Evolutionary conservation across 2,888 invertebrate species (phyloP).

Genomic region (Acanthococcus lagerstroemiae): DNA sequence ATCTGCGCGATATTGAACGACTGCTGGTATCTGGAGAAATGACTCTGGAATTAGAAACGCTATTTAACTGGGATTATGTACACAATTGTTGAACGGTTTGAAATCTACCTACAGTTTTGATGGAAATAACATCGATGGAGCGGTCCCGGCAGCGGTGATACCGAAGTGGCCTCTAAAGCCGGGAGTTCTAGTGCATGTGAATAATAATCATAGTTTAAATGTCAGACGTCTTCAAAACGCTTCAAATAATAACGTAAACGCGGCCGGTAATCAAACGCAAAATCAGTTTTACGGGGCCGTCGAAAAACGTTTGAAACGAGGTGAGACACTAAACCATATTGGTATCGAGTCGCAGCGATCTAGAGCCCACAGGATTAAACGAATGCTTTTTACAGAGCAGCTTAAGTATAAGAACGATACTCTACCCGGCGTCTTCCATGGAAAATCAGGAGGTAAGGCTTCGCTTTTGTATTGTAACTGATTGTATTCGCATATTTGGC

Average conservation of each 20-base stretch:
- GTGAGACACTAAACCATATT: constrained; percentile 25
- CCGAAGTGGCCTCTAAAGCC: constrained; percentile 76
- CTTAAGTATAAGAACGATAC: constrained; percentile 39
- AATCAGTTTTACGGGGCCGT: constrained; percentile 33
- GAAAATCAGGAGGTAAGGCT: constrained; percentile 45
- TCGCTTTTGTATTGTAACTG: not conserved
- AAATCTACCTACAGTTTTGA: constrained; percentile 38
- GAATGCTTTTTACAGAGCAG: constrained; percentile 38
- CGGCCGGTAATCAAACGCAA: constrained; percentile 31
- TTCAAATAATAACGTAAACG: not conserved
- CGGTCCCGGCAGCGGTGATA: constrained; percentile 20
- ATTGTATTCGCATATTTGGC: not conserved
- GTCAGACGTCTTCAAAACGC: constrained; percentile 30
- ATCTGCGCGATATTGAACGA: too few relatives aligned
- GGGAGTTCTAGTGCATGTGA: constrained; percentile 77
- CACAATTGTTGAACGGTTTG: not conserved
- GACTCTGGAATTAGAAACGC: too few relatives aligned
- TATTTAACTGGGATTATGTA: too few relatives aligned
- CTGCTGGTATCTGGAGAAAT: too few relatives aligned
- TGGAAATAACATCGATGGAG: constrained; percentile 39
- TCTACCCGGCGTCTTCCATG: constrained; percentile 45
- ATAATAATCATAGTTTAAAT: constrained; percentile 47
- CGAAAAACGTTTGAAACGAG: constrained; percentile 12
- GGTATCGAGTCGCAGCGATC: constrained; percentile 39
- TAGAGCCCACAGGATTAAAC: constrained; percentile 38